Conservation (phyloP, 2,113 vertebrate genomes). For the Dicrurus megarhynchus region DNA sequence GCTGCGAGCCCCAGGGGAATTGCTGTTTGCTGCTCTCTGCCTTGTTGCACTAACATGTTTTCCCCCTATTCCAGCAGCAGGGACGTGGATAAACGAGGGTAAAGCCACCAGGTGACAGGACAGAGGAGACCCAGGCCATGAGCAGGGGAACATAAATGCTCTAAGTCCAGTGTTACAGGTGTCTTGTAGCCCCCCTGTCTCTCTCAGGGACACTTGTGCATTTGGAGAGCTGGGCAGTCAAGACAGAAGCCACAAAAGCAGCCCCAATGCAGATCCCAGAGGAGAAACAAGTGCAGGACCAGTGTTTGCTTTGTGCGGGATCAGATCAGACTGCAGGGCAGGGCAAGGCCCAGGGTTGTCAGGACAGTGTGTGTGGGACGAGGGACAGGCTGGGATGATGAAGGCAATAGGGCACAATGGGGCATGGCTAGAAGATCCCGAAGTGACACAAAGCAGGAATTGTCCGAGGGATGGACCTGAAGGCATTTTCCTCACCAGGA, state of each 20-base stretch:
- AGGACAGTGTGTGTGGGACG: neutral
- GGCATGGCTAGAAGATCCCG: neutral
- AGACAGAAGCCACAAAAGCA: neutral
- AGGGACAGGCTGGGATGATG: neutral
- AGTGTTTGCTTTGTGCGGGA: neutral
- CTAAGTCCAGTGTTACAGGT: fast-evolving
- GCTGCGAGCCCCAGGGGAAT: neutral
- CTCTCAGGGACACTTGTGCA: fast-evolving
- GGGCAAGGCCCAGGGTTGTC: neutral
- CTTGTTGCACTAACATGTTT: neutral
- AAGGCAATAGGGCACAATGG: neutral
- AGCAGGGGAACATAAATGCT: neutral
- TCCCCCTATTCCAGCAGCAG: neutral
- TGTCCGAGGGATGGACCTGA: neutral
- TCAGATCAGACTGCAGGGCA: fast-evolving
- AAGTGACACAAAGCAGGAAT: neutral
- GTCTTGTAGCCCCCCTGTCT: neutral
- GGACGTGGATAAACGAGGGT: neutral
- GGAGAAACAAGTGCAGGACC: neutral
- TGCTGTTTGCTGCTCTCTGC: neutral
- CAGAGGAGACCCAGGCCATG: neutral
- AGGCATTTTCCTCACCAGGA: neutral
- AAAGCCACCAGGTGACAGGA: neutral
- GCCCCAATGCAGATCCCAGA: neutral
- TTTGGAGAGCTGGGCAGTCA: neutral